Base-by-base conservation (phyloP, 2,797 vertebrate genomes). In the Anas bahamensis region DNA sequence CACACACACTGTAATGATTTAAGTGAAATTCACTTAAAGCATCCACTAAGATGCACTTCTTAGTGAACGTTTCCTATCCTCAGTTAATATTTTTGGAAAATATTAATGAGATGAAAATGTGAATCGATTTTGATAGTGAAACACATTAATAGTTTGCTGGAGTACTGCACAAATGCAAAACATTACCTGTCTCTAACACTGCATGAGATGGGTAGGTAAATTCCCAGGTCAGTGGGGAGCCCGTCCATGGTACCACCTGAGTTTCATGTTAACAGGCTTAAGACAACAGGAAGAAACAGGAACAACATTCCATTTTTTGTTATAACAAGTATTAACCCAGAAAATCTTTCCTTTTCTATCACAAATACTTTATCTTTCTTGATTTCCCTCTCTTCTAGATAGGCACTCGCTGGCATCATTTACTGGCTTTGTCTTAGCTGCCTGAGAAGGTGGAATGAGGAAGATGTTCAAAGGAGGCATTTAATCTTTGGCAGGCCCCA, bases 161-260 rank as follows among this genome's bases (percentile, higher is more conserved):
- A 37, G 50, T 71, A 57, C 74, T 64, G 8, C 24, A 72, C 10
- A 26, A 68, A 44, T 6, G 6, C 73, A 68, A 10, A 35, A 82
- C 28, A 39, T 41, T 56, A 26, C 61, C 83, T 90, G 46, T 48
- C 61, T 83, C 59, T 15, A 39, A 52, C 59, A 52, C 19, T 24
- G 5, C 12, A 4, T n/a, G 42, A 75, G 69, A 46, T 26, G 64
- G 73, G 75, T 4, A 59, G 61, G 37, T 53, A 52, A 61, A 69
- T 59, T 48, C 73, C 55, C 24, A 3, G 3, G 28, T 21, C 57
- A 48, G n/a, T 3, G 15, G 17, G 17, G 41, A 63, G 33, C 3
- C 15, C 0, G 2, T 41, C 28, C 78, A 53, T 1, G 3, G 41
- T 22, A 28, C 33, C 75, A 77, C 28, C 19, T 0, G 1, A 48